Evolutionary conservation across 30 jellyfish, hydroid and myxozoan genomes (phyloP), one percentile per base, ranked within the genome.

Genomic region (Aurelia aurita complex sp. Pacific): DNA sequence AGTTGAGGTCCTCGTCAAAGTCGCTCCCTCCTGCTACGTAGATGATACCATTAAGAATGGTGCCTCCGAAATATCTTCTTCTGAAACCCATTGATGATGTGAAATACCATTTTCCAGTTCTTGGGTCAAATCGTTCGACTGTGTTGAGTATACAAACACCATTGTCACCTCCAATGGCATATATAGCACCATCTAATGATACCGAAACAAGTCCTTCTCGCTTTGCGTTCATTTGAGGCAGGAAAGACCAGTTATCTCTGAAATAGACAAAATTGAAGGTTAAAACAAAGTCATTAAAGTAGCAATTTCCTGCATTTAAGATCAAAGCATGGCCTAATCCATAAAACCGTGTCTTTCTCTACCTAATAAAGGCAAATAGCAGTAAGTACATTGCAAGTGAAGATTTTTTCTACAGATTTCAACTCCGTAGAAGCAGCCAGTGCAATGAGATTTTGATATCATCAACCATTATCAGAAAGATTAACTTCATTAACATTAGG

Each of bases 111-210:
- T 77, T 62, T 50, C 97, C 97, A 1, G 92, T 70, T 17, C 97
- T 77, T 33, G 97, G 97, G 38, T 89, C 97, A 59, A 77, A 89
- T 33, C 89, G 64, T 61, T 89, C 97, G 19, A 89, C 92, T 18
- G 97, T 79, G 75, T 89, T 89, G 17, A 89, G 81, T 29, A 89
- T 89, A 33, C 93, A 80, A 12, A 80, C 92, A 4, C 97, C 97
- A 72, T 89, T 89, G 80, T 89, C 97, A 63, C 97, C 97, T 4
- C 97, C 97, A 8, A 89, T 79, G 8, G 92, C 87, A 69, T 89
- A 89, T 1, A 89, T n/a, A 12, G 79, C 85, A 2, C 92, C 87
- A 53, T 89, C 92, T 19, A 77, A 84, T 18, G 97, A 74, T 7
- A 81, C 86, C 34, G 88, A 75, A 16, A 60, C 92, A 38, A 81